Evolutionary conservation across 2,113 vertebrate species (phyloP), one percentile per base, ranked within the genome.

Genomic region (Sprattus sprattus): DNA sequence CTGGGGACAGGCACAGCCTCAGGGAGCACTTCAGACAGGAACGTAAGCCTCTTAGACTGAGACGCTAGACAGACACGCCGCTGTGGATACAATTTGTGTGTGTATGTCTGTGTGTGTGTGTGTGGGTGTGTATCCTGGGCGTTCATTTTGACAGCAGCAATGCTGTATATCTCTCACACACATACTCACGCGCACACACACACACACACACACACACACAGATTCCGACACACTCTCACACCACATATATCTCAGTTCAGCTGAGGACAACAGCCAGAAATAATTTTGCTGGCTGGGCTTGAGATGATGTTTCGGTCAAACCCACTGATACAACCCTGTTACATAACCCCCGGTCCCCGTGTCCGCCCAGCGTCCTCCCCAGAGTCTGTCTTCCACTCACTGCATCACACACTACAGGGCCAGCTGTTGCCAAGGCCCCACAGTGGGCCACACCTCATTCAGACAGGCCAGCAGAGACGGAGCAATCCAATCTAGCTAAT

Each of bases 161-260:
- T 78, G 71, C 28, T 78, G 32, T 78, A 11, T 15, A 78, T 13
- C 28, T 39, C 4, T 4, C 28, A 78, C 28, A 2, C 25, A 13
- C 64, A 67, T 25, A 28, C 64, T 1, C 64, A n/a, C 64, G 8
- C 60, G 25, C 60, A 64, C 64, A 67, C 64, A 67, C 64, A 67
- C 64, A 67, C 64, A 67, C 64, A 67, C 64, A 28, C 64, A 67
- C 22, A 28, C 64, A 67, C 64, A 67, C 10, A 67, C 78, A 71
- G 25, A 71, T 9, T 32, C 25, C 2, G 18, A 28, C 64, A 25
- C 60, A 64, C 18, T 25, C 60, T 25, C 60, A 10, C 20, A 4
- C 18, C 16, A 20, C 16, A 4, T 71, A 71, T 71, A 71, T 71
- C 71, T 78, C 71, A 44, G 71, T 78, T 78, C 71, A 78, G 71